Conservation (phyloP, 2,888 invertebrate species). For the Spodoptera picta region DNA sequence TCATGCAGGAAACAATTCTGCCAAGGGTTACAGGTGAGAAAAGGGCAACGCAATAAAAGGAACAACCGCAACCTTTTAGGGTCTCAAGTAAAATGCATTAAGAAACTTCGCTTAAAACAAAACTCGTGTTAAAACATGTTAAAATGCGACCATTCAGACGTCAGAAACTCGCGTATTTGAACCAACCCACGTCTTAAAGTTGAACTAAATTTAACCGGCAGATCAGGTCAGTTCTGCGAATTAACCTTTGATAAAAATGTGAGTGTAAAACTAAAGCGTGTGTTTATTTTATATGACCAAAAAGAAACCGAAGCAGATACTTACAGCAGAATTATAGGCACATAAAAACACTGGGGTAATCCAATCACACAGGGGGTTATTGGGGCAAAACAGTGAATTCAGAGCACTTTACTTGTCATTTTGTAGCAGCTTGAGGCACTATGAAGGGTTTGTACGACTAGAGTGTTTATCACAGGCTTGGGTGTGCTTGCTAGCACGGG, state of each 20-base stretch:
- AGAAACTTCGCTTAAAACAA: too few species aligned
- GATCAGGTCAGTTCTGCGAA: constrained; percentile 13
- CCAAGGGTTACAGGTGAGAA: constrained; percentile 32
- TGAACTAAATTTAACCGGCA: constrained; percentile 10
- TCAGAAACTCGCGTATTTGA: constrained; percentile 10
- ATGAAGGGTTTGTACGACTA: constrained; percentile 70
- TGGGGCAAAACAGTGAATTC: constrained; percentile 53
- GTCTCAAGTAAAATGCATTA: constrained; percentile 2
- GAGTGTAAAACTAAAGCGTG: constrained; percentile 11
- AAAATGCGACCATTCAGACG: neutral
- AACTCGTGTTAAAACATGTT: too few species aligned
- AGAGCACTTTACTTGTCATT: constrained; percentile 82
- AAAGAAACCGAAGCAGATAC: constrained; percentile 72
- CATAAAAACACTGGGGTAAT: constrained; percentile 73
- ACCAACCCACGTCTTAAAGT: constrained; percentile 6
- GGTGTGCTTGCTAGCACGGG: constrained; percentile 68
- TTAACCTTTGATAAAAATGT: constrained; percentile 6
- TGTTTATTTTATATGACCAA: constrained; percentile 23
- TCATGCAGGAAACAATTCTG: constrained; percentile 48
- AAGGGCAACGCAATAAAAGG: constrained; percentile 11
- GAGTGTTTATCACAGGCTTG: constrained; percentile 80
- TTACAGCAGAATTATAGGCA: constrained; percentile 79
- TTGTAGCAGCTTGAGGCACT: constrained; percentile 69
- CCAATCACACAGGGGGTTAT: constrained; percentile 75
- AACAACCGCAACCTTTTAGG: constrained; percentile 8